phyloP scores from a whole-genome alignment of 2,888 invertebrate species.

The Macropis europaea region DNA sequence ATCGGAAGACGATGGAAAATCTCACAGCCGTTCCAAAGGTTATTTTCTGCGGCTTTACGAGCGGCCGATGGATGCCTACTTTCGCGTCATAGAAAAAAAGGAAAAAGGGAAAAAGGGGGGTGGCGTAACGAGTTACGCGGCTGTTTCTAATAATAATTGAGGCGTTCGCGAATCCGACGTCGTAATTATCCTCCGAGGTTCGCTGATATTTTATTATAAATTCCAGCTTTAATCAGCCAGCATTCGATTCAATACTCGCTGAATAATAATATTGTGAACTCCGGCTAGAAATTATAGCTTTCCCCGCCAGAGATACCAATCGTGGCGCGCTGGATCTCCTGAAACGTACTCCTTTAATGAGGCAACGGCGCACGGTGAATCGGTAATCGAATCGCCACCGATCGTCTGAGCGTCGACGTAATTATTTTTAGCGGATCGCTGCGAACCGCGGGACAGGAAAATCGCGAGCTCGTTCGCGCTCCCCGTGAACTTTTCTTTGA shows the following conservation, averaged over 20 bases:
- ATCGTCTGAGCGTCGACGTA: not conserved
- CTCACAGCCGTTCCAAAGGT: constrained; percentile 54
- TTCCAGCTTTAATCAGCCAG: not conserved
- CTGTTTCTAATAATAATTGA: constrained; percentile 19
- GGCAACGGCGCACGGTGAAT: constrained; percentile 3
- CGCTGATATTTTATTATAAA: constrained; percentile 11
- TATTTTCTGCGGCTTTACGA: constrained; percentile 49
- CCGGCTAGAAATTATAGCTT: not conserved
- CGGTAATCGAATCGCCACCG: constrained; percentile 21
- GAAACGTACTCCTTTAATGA: not conserved
- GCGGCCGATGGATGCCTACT: constrained; percentile 40
- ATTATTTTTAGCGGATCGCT: constrained; percentile 9
- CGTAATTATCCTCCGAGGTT: constrained; percentile 21
- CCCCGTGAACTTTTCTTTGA: no score
- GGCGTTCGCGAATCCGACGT: constrained; percentile 6
- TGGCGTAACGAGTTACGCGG: constrained; percentile 46
- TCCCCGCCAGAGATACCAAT: not conserved
- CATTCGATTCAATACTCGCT: not conserved
- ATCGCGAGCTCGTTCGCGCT: not conserved
- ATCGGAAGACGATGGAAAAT: constrained; percentile 57
- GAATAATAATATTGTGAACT: not conserved
- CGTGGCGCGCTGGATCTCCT: no score
- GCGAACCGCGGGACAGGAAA: not conserved
- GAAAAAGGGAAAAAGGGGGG: constrained; percentile 19
- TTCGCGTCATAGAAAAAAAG: constrained; percentile 35